Evolutionary conservation across 2,113 vertebrate genomes (phyloP), one percentile per base, ranked within the genome.

Genomic region (Megaleporinus macrocephalus): DNA sequence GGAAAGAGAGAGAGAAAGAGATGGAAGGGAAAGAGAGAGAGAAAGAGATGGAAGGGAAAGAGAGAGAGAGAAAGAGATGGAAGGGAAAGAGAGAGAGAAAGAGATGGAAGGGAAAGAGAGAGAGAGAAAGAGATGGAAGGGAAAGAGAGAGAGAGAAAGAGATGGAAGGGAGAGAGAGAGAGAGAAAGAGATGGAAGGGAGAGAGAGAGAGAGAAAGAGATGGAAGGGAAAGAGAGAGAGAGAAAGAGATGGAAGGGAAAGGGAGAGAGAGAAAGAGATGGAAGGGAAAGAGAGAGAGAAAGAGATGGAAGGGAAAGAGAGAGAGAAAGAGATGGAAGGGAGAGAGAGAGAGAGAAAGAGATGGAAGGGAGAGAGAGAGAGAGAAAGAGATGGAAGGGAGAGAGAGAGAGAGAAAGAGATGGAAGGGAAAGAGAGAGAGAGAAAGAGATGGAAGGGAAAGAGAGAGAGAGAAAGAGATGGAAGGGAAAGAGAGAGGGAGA

Each of bases 291-390:
- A n/a, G n/a, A n/a, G n/a, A 47, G 18, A 71, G 53, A 53, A 36
- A 55, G 14, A 59, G 1, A 76, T 14, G n/a, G 12, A 30, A n/a
- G 65, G n/a, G n/a, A n/a, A 44, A 66, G 20, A 5, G 47, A 59
- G 11, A 33, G 12, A 57, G 29, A 71, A 41, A 53, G 29, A n/a
- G n/a, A n/a, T n/a, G n/a, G n/a, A n/a, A n/a, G n/a, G n/a, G n/a
- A 20, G 5, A 57, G 53, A 76, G 80, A 51, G 63, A 47, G 59
- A 36, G 14, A n/a, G n/a, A n/a, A n/a, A n/a, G n/a, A n/a, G n/a
- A n/a, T n/a, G n/a, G n/a, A n/a, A n/a, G n/a, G n/a, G 55, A 57
- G 20, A 61, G 5, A 77, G 15, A 51, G 9, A 26, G 24, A 79
- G 61, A 66, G 6, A n/a, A 49, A 59, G 16, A 63, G 18, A 30